Percentiles rank a stretch among this genome's conserved stretches.
Evolutionary conservation across 2,113 vertebrate genomes (phyloP).

Genomic region (Toxotes chatareus): DNA sequence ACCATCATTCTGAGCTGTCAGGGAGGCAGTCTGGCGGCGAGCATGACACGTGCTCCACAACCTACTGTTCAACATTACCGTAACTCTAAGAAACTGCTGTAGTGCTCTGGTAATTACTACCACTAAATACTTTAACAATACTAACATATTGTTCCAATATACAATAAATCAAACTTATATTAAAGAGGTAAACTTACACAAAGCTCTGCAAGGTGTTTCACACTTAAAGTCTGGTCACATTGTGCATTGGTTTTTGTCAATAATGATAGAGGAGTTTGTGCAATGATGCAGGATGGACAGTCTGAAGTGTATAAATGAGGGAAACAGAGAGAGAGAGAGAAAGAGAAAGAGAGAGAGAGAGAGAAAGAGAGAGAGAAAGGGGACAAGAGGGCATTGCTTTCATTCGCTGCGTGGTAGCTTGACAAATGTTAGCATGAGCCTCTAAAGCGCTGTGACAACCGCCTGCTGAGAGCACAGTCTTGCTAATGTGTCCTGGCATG

Average conservation of each 20-base stretch:
- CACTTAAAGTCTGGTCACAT: neutral
- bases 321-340: neutral
- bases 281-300: conserved; percentile 35
- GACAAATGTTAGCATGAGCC: conserved; percentile 95
- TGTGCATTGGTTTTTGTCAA: conserved; percentile 21
- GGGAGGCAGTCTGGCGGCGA: conserved; percentile 53
- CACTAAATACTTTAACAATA: neutral
- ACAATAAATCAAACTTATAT: neutral
- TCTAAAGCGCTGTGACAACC: conserved; percentile 96
- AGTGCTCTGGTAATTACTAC: conserved; percentile 1
- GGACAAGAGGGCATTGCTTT: conserved; percentile 85
- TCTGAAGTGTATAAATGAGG: conserved; percentile 23
- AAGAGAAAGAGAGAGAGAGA: too few species aligned
- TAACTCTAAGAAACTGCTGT: conserved; percentile 16
- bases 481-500: conserved; percentile 99
- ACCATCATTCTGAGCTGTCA: conserved; percentile 61
- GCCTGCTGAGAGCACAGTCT: conserved; percentile 98
- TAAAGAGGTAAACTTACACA: neutral
- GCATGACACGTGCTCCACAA: conserved; percentile 47
- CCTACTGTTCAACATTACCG: conserved; percentile 19
- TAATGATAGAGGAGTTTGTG: conserved; percentile 30
- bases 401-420: conserved; percentile 88
- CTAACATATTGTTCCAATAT: neutral
- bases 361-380: conserved; percentile 33
- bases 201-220: neutral